Evolutionary conservation across 2,888 invertebrate species (phyloP), one percentile per base, ranked within the genome.

Genomic region (Silvanus unidentatus): DNA sequence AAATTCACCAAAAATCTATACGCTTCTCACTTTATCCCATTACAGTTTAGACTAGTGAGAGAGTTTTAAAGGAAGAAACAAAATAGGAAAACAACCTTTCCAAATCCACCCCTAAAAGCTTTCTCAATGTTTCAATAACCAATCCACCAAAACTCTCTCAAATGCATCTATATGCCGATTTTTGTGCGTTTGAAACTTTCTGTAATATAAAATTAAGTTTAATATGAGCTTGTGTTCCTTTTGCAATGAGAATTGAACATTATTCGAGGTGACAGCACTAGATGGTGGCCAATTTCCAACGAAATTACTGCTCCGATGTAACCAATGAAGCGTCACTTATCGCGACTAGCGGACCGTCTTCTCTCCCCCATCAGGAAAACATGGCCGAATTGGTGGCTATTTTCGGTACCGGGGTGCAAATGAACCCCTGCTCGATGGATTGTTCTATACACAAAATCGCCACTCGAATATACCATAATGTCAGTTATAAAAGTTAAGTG

Each of bases 251-350:
- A 37, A 48, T 40, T 48, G 54, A 55, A n/a, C 44, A 54, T 55
- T 53, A 58, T 55, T 52, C 53, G 55, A 49, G 49, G 46, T 52
- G 59, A 58, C 59, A 52, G 53, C 50, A 46, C 43, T 54, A 48
- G 56, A 58, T 55, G 57, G 53, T 58, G 56, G 54, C 54, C 57
- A 59, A 59, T 58, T 59, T 58, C 57, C 46, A 50, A 52, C 57
- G 52, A 58, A n/a, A 58, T 59, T 58, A 59, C 52, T 50, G 53
- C 47, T 49, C 49, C 54, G 52, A 55, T 51, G 51, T 44, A 49
- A 47, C 54, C 59, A 58, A 59, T 59, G 59, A 59, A 59, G 53
- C 57, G 57, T 43, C 49, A 54, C 51, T 45, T 45, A n/a, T n/a
- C n/a, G n/a, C 45, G 46, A 44, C 9, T 8, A 8, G 10, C 28